These are phyloP conservation scores for Brachionus manjavacas DNA, from an alignment of 1,140 invertebrate genomes.

Conservation along the genomic window DNA sequence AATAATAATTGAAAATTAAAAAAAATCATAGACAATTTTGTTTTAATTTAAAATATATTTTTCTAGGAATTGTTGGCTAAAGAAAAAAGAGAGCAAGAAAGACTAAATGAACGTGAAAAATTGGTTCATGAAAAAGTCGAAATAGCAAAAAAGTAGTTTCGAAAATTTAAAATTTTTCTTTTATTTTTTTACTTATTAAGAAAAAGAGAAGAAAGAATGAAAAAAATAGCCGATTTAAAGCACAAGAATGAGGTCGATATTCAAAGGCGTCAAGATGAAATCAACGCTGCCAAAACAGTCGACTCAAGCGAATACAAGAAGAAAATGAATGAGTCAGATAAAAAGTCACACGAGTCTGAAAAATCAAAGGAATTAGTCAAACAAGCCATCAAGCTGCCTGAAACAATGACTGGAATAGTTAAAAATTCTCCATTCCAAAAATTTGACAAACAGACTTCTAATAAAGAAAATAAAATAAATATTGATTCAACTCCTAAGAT, in stretches of 20 bases:
- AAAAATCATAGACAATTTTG: background rate
- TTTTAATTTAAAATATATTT: background rate
- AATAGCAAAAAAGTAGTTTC: background rate
- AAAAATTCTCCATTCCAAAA: constrained; percentile 27
- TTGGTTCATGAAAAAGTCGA: constrained; percentile 23
- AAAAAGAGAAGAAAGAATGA: constrained; percentile 38
- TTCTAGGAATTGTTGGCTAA: background rate
- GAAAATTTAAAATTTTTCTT: background rate
- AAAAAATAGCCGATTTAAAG: constrained; percentile 29
- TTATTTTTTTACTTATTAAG: background rate
- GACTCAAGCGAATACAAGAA: background rate
- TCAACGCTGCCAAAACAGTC: background rate
- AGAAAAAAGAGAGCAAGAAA: constrained; percentile 24
- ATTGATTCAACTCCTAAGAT: background rate
- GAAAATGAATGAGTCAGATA: background rate
- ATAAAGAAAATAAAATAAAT: background rate
- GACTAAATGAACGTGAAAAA: constrained; percentile 23
- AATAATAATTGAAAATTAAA: no score
- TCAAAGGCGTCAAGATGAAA: background rate
- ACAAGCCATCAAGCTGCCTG: background rate
- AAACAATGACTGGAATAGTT: background rate
- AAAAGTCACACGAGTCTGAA: background rate
- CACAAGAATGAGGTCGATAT: background rate
- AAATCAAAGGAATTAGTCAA: background rate
- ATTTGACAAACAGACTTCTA: background rate